Evolutionary conservation across 2,888 invertebrate species (phyloP).

Genomic region (Apantesis nais): DNA sequence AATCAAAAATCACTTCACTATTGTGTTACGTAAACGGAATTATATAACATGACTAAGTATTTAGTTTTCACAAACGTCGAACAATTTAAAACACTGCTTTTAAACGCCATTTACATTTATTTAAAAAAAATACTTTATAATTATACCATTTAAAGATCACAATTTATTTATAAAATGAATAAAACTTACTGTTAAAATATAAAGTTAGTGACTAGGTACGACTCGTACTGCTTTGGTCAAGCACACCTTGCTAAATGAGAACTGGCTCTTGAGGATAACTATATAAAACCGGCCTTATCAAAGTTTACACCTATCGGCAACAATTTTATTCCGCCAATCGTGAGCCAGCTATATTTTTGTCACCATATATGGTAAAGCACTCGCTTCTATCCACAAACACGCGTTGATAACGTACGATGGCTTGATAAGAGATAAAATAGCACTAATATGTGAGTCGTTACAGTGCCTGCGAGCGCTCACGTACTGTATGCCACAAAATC

Average conservation of each 20-base stretch:
- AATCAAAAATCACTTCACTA: constrained; percentile 45
- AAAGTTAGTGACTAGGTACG: constrained; percentile 72
- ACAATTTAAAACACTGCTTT: constrained; percentile 42
- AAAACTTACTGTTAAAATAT: constrained; percentile 74
- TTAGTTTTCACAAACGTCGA: constrained; percentile 38
- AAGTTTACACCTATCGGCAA: constrained; percentile 80
- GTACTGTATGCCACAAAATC: constrained; percentile 34
- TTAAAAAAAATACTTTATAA: constrained; percentile 21
- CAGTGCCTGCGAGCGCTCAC: constrained; percentile 49
- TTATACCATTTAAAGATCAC: constrained; percentile 29
- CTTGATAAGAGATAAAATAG: constrained; percentile 63
- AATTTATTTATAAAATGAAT: constrained; percentile 44
- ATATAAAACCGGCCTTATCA: constrained; percentile 85
- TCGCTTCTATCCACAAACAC: constrained; percentile 63
- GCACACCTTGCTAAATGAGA: constrained; percentile 78
- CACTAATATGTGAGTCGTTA: constrained; percentile 36
- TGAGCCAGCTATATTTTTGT: constrained; percentile 86
- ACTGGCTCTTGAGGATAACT: constrained; percentile 78
- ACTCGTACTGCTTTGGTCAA: constrained; percentile 72
- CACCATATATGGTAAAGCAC: constrained; percentile 91
- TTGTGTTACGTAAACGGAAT: constrained; percentile 51
- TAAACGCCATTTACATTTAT: constrained; percentile 24
- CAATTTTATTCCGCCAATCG: constrained; percentile 87
- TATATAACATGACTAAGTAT: constrained; percentile 47
- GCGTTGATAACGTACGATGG: constrained; percentile 66